Base-by-base conservation (phyloP, 1,140 invertebrate genomes). In the Nixonia krombeini region DNA sequence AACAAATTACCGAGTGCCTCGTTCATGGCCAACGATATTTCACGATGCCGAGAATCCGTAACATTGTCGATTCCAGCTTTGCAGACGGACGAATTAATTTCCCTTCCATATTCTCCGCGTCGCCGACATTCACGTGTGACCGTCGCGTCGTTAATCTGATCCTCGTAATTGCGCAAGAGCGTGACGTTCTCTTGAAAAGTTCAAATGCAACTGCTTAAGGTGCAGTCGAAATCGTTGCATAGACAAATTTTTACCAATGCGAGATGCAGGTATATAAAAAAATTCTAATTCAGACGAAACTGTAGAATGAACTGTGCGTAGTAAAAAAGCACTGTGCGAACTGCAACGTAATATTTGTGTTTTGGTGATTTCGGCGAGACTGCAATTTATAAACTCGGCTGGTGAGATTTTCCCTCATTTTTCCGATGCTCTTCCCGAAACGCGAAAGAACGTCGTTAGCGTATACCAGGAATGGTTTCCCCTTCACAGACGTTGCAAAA, bases 401-500 rank as follows among this genome's bases (percentile, higher is more conserved):
- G 67, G 55, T 68, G 57, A 40, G 49, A 59, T 73, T 64, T 70
- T 70, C 63, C 59, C 56, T 62, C 46, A 63, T 53, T 62, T 70
- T 67, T 69, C 72, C 55, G 61, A 62, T 53, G 46, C 51, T 45
- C 50, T 65, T 50, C 31, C 44, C 49, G 72, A 72, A 79, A 75
- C 47, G 76, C 70, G 76, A 79, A 82, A 82, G 77, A 82, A 76
- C 75, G 78, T 80, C 78, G 80, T 82, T 81, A 81, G 75, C 47
- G 68, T 65, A 65, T 62, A 65, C 59, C 57, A 52, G 56, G 58
- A 38, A 56, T 51, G 56, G 40, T 21, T 55, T 65, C 59, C 72
- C 59, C 61, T 67, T 59, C 69, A 70, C 72, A 73, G 76, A 78
- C 76, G 72, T 72, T 70, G 75, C 70, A 61, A 72, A 79, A 76